Percentiles rank a stretch among this genome's conserved stretches.
Conservation (phyloP, 1,140 invertebrate genomes). For the Drosophila quadrilineata region DNA sequence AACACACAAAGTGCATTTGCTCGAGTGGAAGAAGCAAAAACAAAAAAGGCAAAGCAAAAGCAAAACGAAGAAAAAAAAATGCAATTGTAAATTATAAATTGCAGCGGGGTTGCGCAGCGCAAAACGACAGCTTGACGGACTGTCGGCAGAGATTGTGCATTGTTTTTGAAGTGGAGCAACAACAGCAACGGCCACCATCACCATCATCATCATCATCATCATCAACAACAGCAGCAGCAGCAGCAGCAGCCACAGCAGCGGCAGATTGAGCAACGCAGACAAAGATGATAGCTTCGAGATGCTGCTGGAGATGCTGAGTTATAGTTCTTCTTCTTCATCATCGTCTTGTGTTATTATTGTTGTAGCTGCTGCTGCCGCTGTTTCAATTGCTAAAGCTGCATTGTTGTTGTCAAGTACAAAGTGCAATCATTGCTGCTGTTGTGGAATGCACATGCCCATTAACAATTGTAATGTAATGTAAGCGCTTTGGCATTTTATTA, state of each 20-base stretch:
- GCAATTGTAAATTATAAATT: conserved; percentile 70
- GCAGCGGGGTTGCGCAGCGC: conserved; percentile 10
- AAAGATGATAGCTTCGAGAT: conserved; percentile 44
- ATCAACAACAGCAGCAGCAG: conserved; percentile 8
- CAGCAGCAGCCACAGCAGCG: conserved; percentile 11
- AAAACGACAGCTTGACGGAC: background rate
- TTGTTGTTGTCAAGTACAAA: conserved; percentile 21
- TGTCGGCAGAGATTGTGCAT: conserved; percentile 54
- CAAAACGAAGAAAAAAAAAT: conserved; percentile 35
- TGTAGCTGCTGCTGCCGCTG: background rate
- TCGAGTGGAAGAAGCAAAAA: conserved; percentile 47
- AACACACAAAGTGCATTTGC: conserved; percentile 5
- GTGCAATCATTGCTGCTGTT: conserved; percentile 17
- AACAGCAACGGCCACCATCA: conserved; percentile 10
- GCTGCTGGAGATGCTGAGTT: conserved; percentile 19
- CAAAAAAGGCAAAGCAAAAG: conserved; percentile 19
- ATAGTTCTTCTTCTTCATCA: background rate
- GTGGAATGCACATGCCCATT: conserved; percentile 63
- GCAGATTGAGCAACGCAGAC: conserved; percentile 18
- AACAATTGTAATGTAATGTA: conserved; percentile 72
- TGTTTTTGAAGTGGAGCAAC: conserved; percentile 65
- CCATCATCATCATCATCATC: no score
- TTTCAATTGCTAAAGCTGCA: conserved; percentile 35
- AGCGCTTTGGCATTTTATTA: conserved; percentile 45
- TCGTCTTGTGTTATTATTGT: background rate